A percentile compares a stretch with the other conserved stretches of the same genome.
These are phyloP conservation scores for Myotis brandtii DNA, from an alignment of 2,113 vertebrate species.

Conservation along the genomic window DNA sequence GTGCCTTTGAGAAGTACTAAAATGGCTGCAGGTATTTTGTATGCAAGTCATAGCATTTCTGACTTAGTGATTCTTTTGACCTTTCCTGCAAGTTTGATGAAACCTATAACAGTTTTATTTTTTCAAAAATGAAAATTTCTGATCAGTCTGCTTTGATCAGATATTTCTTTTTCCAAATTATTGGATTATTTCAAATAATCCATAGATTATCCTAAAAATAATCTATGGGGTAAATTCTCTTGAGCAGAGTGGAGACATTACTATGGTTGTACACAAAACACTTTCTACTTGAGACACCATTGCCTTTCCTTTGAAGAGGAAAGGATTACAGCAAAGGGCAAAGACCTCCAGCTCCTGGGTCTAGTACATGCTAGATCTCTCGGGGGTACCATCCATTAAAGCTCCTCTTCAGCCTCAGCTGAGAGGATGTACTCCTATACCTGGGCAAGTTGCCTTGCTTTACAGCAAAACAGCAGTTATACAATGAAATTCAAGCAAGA, in stretches of 20 bases:
- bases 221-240: neutral
- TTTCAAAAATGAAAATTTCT: constrained; percentile 37
- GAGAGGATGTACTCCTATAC: constrained; percentile 62
- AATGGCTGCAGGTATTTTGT: constrained; percentile 8
- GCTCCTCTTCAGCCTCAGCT: constrained; percentile 16
- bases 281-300: constrained; percentile 77
- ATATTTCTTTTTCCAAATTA: neutral
- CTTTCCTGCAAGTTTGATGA: neutral
- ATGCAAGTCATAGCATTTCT: neutral
- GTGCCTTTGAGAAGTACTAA: neutral
- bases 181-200: neutral
- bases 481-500: constrained; percentile 20
- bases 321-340: constrained; percentile 25
- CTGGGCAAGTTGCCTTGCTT: constrained; percentile 50
- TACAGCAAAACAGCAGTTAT: constrained; percentile 19
- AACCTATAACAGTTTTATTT: neutral
- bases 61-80: constrained; percentile 40
- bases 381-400: constrained; percentile 63
- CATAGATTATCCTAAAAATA: neutral
- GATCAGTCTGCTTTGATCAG: neutral
- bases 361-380: constrained; percentile 15
- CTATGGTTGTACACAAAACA: neutral
- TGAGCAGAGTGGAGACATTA: neutral
- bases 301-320: constrained; percentile 60
- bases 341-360: constrained; percentile 52